Percentiles rank a stretch among this genome's conserved stretches.
Conservation (phyloP, 2,113 vertebrate species). For the Mandrillus leucophaeus region DNA sequence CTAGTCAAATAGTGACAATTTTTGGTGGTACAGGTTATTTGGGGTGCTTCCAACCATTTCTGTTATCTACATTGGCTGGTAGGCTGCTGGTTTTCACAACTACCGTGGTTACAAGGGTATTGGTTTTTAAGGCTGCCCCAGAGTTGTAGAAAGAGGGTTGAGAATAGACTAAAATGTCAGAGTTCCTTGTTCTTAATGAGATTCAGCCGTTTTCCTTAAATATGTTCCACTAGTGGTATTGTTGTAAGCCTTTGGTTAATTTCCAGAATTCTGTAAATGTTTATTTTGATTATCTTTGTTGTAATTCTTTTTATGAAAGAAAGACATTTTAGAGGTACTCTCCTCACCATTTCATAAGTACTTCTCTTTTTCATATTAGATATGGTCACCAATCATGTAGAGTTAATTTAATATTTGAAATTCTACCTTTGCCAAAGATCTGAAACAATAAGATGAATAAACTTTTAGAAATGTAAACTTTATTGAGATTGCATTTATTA, state of each 20-base stretch:
- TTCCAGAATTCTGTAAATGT: neutral
- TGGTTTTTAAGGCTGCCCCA: neutral
- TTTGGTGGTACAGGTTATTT: neutral
- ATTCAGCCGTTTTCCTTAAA: neutral
- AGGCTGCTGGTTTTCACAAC: neutral
- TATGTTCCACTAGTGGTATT: neutral
- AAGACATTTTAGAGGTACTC: neutral
- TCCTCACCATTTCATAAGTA: neutral
- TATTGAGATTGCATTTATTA: neutral
- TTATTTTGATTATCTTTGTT: neutral
- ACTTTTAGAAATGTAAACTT: constrained; percentile 2
- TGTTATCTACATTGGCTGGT: neutral
- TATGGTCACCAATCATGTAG: neutral
- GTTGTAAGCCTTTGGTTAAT: neutral
- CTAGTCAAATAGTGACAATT: neutral
- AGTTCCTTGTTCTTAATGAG: neutral
- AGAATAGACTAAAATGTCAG: neutral
- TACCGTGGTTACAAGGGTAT: accelerated
- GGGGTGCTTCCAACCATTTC: neutral
- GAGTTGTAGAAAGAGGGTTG: neutral
- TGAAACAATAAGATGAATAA: neutral
- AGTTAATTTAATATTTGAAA: constrained; percentile 2
- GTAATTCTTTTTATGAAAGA: neutral
- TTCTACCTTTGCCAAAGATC: neutral
- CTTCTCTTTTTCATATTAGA: neutral